Conservation (phyloP, 2,113 vertebrate species). For the Dryoscopus gambensis region DNA sequence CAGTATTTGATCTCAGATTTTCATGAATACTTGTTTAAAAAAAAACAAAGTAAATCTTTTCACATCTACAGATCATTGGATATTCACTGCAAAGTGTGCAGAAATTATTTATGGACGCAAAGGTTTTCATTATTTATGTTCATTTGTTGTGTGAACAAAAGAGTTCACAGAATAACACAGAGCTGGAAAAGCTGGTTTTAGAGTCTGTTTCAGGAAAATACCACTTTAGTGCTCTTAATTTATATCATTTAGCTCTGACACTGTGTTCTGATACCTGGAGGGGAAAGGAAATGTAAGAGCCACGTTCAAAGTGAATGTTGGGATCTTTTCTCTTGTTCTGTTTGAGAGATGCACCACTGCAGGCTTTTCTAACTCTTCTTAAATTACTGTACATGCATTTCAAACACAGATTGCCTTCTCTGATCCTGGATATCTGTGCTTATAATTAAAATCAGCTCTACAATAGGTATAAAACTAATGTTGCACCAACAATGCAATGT, state of each 20-base stretch:
- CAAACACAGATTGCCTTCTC: neutral
- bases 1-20: neutral
- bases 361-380: neutral
- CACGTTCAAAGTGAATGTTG: neutral
- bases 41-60: neutral
- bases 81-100: neutral
- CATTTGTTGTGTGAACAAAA: neutral
- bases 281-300: neutral
- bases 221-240: neutral
- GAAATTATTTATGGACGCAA: neutral
- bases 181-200: neutral
- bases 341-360: neutral
- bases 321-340: neutral
- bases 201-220: neutral
- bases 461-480: neutral
- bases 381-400: neutral
- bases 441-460: neutral
- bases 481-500: neutral
- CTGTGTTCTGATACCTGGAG: neutral
- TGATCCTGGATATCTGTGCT: neutral
- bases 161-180: neutral
- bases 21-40: neutral
- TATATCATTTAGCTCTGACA: neutral
- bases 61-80: neutral
- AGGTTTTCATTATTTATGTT: neutral